Conservation (phyloP, 2,113 vertebrate genomes). For the Aix galericulata region DNA sequence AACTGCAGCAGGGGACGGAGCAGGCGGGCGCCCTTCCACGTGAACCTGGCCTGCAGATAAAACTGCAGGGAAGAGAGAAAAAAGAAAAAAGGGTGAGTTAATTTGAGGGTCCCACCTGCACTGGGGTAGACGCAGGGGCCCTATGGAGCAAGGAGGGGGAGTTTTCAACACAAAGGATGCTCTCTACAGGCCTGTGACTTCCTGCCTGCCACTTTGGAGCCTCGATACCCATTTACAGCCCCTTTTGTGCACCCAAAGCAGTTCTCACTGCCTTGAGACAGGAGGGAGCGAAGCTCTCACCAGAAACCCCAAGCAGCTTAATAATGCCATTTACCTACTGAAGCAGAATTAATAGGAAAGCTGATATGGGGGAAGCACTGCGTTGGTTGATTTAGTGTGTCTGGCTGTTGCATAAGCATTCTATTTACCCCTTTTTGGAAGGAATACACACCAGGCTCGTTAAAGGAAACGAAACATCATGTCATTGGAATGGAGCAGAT, state of each 20-base stretch:
- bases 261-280: neutral
- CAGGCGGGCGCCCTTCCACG: conserved; percentile 91
- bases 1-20: conserved; percentile 95
- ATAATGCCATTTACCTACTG: neutral
- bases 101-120: neutral
- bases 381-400: neutral
- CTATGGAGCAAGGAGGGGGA: neutral
- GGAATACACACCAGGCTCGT: neutral
- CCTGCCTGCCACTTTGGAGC: too few species aligned
- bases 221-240: neutral
- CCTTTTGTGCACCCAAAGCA: neutral
- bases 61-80: conserved; percentile 76
- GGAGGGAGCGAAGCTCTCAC: neutral
- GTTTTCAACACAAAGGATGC: neutral
- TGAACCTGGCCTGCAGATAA: conserved; percentile 95
- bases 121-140: neutral
- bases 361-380: neutral
- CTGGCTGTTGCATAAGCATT: neutral
- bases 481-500: conserved; percentile 27
- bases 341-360: conserved; percentile 20
- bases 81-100: neutral
- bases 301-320: neutral
- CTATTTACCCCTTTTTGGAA: neutral
- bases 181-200: neutral
- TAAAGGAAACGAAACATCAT: neutral